Base-by-base conservation (phyloP, 2,888 invertebrate species). In the Onchidella celtica region DNA sequence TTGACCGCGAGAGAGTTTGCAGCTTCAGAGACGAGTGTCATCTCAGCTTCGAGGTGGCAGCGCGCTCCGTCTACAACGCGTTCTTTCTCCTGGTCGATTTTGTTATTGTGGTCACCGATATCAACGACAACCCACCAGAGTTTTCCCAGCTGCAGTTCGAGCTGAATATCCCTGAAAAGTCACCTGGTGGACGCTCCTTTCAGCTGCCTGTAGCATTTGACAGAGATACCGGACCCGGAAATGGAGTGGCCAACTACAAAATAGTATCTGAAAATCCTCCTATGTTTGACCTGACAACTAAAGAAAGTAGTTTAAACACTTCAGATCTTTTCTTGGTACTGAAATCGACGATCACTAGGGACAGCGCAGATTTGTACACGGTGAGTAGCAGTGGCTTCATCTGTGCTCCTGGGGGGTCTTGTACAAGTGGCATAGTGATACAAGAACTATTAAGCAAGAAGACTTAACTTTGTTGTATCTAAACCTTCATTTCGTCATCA, bases 91-190 rank as follows among this genome's bases (percentile, higher is more conserved):
- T 82, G 29, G 80, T 84, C 69, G 17, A 47, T 36, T 77, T 84
- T 27, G 40, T 57, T 2, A 77, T 84, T 55, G 63, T 72, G 27
- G 40, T 84, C 24, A 72, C 69, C 29, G 84, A 84, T 59, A 74
- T 84, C 57, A 84, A 84, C 82, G 84, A 84, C 73, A 84, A 84
- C 80, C 80, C 80, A 2, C 84, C 84, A n/a, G 82, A 80, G 65
- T 84, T 84, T 70, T 68, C 80, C 32, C 82, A 84, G 73, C 47
- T 66, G 2, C 57, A 40, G 32, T 82, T 82, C 63, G 72, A 80
- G 63, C 17, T 84, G 34, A 57, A 61, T 59, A 47, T 84, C 17
- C 77, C 82, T 0, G 84, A 84, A 61, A 74, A 84, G 24, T 61
- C 82, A 4, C 79, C 77, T 24, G 24, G 24, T 21, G 76, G 82